Evolutionary conservation across 2,888 invertebrate genomes (phyloP).

Genomic region (Branchellion lobata): DNA sequence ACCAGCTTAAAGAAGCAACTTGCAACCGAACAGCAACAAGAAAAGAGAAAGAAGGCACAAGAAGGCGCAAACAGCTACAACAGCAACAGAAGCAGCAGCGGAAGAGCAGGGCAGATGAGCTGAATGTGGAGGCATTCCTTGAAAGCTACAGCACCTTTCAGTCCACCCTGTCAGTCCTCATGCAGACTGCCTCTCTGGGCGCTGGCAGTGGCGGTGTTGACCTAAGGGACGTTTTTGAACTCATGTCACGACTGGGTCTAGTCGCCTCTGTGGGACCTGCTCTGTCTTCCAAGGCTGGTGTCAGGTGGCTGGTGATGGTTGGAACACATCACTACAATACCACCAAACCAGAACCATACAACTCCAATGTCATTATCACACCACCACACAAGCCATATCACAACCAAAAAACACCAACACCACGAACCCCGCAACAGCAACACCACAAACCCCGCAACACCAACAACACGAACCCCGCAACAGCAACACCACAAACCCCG

Average conservation of each 20-base stretch:
- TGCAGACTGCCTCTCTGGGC: constrained; percentile 5
- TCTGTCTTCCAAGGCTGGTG: constrained; percentile 49
- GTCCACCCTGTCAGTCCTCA: constrained; percentile 20
- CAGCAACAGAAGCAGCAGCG: background rate
- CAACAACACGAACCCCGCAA: too few species aligned
- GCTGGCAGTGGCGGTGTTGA: background rate
- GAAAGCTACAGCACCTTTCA: constrained; percentile 27
- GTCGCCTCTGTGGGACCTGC: constrained; percentile 51
- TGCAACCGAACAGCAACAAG: background rate
- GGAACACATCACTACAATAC: background rate
- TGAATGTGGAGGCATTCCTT: background rate
- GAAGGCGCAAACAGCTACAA: background rate
- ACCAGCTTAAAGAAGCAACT: too few species aligned
- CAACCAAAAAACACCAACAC: too few species aligned
- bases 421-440: too few species aligned
- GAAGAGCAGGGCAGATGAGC: background rate
- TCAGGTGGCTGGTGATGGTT: constrained; percentile 37
- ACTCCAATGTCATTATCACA: background rate
- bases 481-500: too few species aligned
- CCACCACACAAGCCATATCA: too few species aligned
- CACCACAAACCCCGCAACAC: too few species aligned
- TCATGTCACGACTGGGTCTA: constrained; percentile 51
- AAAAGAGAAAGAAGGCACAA: background rate
- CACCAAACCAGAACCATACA: background rate
- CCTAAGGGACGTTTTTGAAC: constrained; percentile 47